Evolutionary conservation across 2,113 vertebrate genomes (phyloP).

Genomic region (Ursus arctos): DNA sequence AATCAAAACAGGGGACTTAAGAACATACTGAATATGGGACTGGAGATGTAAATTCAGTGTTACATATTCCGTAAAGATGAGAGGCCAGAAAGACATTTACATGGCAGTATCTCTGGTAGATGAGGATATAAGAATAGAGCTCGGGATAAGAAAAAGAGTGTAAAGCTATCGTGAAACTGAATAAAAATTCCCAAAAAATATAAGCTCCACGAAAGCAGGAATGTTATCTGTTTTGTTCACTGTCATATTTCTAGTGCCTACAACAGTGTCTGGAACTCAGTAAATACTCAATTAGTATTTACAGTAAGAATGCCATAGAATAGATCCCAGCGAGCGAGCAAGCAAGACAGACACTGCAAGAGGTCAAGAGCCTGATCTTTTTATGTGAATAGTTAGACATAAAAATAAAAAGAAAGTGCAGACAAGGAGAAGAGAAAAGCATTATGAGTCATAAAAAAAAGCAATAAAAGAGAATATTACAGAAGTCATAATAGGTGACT

Average conservation of each 20-base stretch:
- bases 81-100: not conserved
- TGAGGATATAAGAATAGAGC: not conserved
- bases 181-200: not conserved
- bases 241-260: not conserved
- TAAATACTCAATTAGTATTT: not conserved
- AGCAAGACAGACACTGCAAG: not conserved
- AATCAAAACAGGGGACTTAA: not conserved
- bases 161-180: not conserved
- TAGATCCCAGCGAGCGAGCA: not conserved
- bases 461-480: not conserved
- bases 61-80: not conserved
- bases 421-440: not conserved
- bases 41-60: not conserved
- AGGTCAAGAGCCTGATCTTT: not conserved
- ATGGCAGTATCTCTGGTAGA: not conserved
- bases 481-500: not conserved
- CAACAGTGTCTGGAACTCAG: not conserved
- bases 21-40: not conserved
- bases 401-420: not conserved
- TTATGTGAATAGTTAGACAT: not conserved
- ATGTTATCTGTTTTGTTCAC: not conserved
- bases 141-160: not conserved
- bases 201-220: not conserved
- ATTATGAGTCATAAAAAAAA: not conserved
- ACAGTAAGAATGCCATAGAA: not conserved